Conservation (phyloP, 2,888 invertebrate species). For the Eristalis pertinax region DNA sequence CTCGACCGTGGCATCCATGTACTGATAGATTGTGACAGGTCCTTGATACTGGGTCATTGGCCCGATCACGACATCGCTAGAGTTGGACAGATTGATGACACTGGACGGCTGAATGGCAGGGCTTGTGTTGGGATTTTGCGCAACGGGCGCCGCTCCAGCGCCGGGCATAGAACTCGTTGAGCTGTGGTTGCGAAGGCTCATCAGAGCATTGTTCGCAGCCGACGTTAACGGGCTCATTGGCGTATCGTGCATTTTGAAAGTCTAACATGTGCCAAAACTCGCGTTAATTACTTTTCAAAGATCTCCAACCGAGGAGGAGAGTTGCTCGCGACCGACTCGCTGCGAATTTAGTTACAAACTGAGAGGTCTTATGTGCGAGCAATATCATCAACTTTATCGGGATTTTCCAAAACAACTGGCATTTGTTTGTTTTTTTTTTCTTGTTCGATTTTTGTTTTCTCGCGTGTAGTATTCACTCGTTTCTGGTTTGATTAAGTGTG, state of each 20-base stretch:
- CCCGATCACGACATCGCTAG: conserved; percentile 83
- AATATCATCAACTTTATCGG: conserved; percentile 60
- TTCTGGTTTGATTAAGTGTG: conserved; percentile 41
- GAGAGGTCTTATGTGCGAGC: conserved; percentile 45
- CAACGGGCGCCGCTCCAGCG: conserved; percentile 74
- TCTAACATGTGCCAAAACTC: not conserved
- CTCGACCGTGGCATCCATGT: conserved; percentile 81
- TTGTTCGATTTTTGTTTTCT: conserved; percentile 7
- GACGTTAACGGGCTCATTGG: conserved; percentile 74
- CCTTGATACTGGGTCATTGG: conserved; percentile 83
- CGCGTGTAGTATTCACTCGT: not conserved
- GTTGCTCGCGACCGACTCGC: conserved; percentile 43
- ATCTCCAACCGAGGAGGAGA: not conserved
- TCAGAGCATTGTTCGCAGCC: conserved; percentile 75
- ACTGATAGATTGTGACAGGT: conserved; percentile 82
- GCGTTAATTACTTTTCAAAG: not conserved
- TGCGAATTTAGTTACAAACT: conserved; percentile 58
- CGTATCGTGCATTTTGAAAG: conserved; percentile 73
- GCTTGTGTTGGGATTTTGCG: conserved; percentile 77
- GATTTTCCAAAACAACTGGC: conserved; percentile 59
- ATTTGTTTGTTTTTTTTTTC: conserved; percentile 5
- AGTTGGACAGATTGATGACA: conserved; percentile 82
- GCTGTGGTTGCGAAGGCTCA: conserved; percentile 75
- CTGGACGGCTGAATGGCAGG: conserved; percentile 79
- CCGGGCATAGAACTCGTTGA: conserved; percentile 73